Base-by-base conservation (phyloP, 2,888 invertebrate genomes). In the Meghimatium bilineatum region DNA sequence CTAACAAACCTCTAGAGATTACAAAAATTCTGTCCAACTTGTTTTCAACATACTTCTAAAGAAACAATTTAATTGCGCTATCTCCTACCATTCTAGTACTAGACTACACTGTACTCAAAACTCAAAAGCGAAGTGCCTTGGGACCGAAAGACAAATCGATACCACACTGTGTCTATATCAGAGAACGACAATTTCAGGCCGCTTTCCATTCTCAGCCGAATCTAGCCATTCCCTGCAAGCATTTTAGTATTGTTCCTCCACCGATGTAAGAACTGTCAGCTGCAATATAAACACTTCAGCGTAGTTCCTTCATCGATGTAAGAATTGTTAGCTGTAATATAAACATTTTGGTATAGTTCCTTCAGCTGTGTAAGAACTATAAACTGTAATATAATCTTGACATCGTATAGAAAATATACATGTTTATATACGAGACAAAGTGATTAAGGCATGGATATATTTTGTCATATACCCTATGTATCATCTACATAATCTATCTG, bases 1-100 rank as follows among this genome's bases (percentile, higher is more conserved):
- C n/a, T n/a, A n/a, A n/a, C n/a, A n/a, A n/a, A 29, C 66, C 63
- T 29, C 77, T 17, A 29, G 77, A 36, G 77, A 63, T 60, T 26
- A 3, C 26, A 66, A n/a, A 77, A 77, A 66, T 63, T 66, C 38
- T 66, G 17, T 29, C 3, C 8, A 1, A n/a, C n/a, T 36, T 5
- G 29, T 66, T 38, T 77, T 26, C 66, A 79, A 79, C 52, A 79
- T 69, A 69, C 49, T 79, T 79, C 69, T 69, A 79, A 79, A 79
- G 79, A 79, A 79, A 52, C 79, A 79, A 79, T 79, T 69, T 79
- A 79, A 79, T 79, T 34, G 79, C 79, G 14, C 17, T 1, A 6
- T n/a, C n/a, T 34, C 69, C 52, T 69, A 49, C 49, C 38, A 10
- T 26, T 6, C 2, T 14, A 38, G 38, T 1, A 10, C 38, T 38